phyloP scores from a whole-genome alignment of 2,797 vertebrate species.

The Lagorchestes hirsutus region DNA sequence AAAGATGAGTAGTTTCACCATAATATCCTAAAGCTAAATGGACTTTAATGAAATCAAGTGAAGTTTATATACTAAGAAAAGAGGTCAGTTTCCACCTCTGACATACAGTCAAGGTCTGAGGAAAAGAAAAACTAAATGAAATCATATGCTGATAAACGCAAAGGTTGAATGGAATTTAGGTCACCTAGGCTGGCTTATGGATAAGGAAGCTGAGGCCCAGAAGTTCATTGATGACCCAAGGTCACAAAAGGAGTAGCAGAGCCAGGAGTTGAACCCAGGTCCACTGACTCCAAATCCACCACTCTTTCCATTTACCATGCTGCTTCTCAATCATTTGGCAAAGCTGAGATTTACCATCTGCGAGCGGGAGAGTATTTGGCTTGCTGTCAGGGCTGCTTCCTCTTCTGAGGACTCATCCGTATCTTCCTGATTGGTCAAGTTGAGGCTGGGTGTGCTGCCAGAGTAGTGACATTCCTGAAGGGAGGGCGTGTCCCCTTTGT shows the following conservation, averaged over 20 bases:
- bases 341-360: slow-evolving; percentile 91
- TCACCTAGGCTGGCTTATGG: background rate
- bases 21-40: background rate
- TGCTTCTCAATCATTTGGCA: slow-evolving; percentile 12
- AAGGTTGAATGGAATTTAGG: background rate
- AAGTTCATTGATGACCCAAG: background rate
- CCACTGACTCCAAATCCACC: background rate
- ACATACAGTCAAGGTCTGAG: background rate
- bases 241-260: background rate
- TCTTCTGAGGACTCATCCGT: slow-evolving; percentile 99
- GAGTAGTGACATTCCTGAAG: slow-evolving; percentile 97
- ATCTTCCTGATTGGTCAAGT: slow-evolving; percentile 98
- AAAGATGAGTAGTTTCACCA: background rate
- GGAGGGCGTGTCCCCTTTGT: slow-evolving; percentile 98
- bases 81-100: background rate
- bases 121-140: background rate
- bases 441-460: slow-evolving; percentile 97
- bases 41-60: background rate
- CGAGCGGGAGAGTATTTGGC: slow-evolving; percentile 95
- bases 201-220: background rate
- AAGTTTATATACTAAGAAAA: background rate
- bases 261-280: background rate
- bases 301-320: background rate
- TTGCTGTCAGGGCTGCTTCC: slow-evolving; percentile 97
- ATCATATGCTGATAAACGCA: background rate